phyloP scores from a whole-genome alignment of 2,797 vertebrate species.

The Salarias fasciatus region DNA sequence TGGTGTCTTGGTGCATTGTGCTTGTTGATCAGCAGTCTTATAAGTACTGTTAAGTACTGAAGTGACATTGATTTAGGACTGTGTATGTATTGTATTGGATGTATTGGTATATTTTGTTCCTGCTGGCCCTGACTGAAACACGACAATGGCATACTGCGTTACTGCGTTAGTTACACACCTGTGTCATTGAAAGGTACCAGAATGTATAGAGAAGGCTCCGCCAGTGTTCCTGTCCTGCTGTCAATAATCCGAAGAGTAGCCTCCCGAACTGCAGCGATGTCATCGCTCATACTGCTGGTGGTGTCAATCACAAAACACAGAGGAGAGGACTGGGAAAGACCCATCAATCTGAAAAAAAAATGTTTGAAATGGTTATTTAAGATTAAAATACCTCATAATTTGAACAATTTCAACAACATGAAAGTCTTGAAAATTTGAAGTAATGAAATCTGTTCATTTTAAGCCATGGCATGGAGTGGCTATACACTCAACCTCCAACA shows the following conservation, averaged over 20 bases:
- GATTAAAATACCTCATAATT: background rate
- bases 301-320: slow-evolving; percentile 82
- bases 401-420: background rate
- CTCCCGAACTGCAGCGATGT: slow-evolving; percentile 64
- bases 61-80: no score
- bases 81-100: no score
- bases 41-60: no score
- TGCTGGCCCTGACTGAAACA: no score
- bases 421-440: no score
- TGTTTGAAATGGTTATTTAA: background rate
- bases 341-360: slow-evolving; percentile 67
- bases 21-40: no score
- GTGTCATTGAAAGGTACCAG: slow-evolving; percentile 81
- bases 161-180: slow-evolving; percentile 47
- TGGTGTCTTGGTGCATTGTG: no score
- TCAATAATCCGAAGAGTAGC: slow-evolving; percentile 72
- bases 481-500: no score
- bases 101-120: no score
- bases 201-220: slow-evolving; percentile 76
- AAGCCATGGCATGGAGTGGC: no score
- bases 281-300: slow-evolving; percentile 72
- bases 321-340: slow-evolving; percentile 64
- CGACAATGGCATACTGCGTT: no score
- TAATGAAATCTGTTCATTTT: no score
- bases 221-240: slow-evolving; percentile 58